Evolutionary conservation across 2,888 invertebrate species (phyloP), one percentile per base, ranked within the genome.

Genomic region (Pyrgus malvae): DNA sequence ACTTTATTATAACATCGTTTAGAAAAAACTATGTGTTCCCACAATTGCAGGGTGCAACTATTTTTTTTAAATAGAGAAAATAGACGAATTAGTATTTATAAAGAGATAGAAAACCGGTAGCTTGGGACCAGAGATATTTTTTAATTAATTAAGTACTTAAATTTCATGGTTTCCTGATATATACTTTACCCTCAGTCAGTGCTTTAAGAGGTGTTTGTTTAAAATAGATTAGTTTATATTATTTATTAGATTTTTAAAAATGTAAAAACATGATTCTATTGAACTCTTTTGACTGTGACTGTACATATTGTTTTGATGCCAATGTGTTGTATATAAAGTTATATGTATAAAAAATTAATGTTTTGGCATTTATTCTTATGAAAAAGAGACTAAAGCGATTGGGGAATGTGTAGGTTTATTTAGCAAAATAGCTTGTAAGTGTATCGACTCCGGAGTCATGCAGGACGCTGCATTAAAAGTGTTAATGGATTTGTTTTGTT

Each of bases 351-450:
- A 54, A 61, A 59, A 48, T 59, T 55, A 65, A 41, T 61, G 59
- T 67, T 70, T 73, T 67, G 73, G 72, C 78, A 80, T 75, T 75
- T 70, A 73, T 69, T 74, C 69, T 75, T 74, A 76, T 70, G 70
- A 73, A 68, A 65, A 65, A 58, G 65, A 69, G 67, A 70, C 68
- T 69, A 71, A 64, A 41, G 23, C 23, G 37, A 46, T 23, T 45
- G 29, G n/a, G 9, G 29, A 23, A 61, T 55, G 59, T 63, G 60
- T 48, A 35, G 41, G n/a, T 44, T 25, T 31, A 31, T 54, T 23
- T 25, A 46, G 23, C 40, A 16, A 37, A 25, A 27, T 33, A 40
- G 16, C 11, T 23, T 9, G 12, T 48, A 48, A 55, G 44, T 53
- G 12, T 23, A 38, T 42, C 9, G n/a, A 29, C 23, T n/a, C n/a